Evolutionary conservation across 2,797 vertebrate species (phyloP), one percentile per base, ranked within the genome.

Genomic region (Vespertilio murinus): DNA sequence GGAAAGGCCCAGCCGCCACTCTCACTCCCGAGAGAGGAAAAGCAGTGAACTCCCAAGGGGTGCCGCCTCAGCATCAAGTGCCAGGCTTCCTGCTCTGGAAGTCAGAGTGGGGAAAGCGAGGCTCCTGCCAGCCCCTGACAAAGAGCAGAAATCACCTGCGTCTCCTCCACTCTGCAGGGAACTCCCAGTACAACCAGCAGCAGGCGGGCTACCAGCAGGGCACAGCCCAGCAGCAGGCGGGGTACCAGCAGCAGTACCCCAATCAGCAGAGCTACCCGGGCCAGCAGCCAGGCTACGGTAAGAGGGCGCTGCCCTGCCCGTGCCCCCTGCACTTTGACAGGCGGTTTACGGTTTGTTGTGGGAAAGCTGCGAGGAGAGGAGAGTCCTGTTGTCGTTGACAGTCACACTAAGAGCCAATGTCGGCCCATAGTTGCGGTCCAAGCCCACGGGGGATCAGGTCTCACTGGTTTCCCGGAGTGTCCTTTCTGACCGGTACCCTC

Each of bases 171-270:
- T 90, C 85, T 91, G 23, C 96, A 99, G 99, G 99, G 91, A 99
- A 99, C 97, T 98, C 99, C 9, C 99, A 99, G 97, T 99, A 99
- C 97, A 99, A 98, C 97, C 99, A 99, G 95, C 99, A 99, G 97
- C 99, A 99, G 97, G 97, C 98, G 17, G 99, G 99, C 79, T 99
- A 99, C 97, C 99, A 99, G 97, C 99, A 99, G 97, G 98, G 99
- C 86, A 98, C 99, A 12, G 98, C 98, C 22, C 99, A 99, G 97
- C 99, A 99, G 97, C 99, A 99, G 96, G 97, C 98, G 0, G 99
- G 99, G 94, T 98, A 98, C 95, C 99, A 99, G 97, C 99, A 99
- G 98, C 99, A 99, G 98, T 99, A 99, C 95, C 98, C 99, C 75
- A 99, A 98, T 96, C 99, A 99, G 88, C 99, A 99, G 97, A 98